Evolutionary conservation across 2,888 invertebrate species (phyloP).

Genomic region (Gari tellinella): DNA sequence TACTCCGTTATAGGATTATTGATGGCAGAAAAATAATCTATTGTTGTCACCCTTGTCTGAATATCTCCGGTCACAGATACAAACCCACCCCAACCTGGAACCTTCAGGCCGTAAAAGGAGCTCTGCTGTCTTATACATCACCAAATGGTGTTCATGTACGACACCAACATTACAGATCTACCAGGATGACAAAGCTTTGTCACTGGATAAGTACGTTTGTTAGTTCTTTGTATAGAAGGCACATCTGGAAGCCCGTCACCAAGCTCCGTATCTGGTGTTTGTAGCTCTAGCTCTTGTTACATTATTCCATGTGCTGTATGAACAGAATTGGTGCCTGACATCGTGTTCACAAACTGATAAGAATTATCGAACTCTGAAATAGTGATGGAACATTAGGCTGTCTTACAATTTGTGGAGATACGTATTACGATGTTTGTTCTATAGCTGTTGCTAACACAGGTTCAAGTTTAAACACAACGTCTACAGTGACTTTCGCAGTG

Average conservation of each 20-base stretch:
- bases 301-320: slow-evolving; percentile 68
- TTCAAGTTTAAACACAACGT: slow-evolving; percentile 49
- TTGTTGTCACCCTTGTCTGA: slow-evolving; percentile 50
- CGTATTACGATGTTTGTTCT: slow-evolving; percentile 45
- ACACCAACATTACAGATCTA: slow-evolving; percentile 3
- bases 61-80: slow-evolving; percentile 18
- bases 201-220: slow-evolving; percentile 15
- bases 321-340: slow-evolving; percentile 53
- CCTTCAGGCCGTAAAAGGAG: slow-evolving; percentile 10
- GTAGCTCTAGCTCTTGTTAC: slow-evolving; percentile 54
- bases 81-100: too few relatives aligned
- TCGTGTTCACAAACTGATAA: slow-evolving; percentile 58
- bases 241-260: slow-evolving; percentile 12
- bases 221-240: slow-evolving; percentile 8
- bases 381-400: slow-evolving; percentile 38
- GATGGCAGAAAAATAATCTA: slow-evolving; percentile 63
- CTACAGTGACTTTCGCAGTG: slow-evolving; percentile 55
- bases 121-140: slow-evolving; percentile 13
- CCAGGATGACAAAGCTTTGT: neutral
- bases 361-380: slow-evolving; percentile 69
- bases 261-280: slow-evolving; percentile 7
- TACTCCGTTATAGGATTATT: slow-evolving; percentile 16
- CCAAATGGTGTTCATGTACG: slow-evolving; percentile 16
- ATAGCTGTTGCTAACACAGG: slow-evolving; percentile 53
- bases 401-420: slow-evolving; percentile 56